Evolutionary conservation across 2,113 vertebrate species (phyloP).

Genomic region (Hippocampus mohnikei): DNA sequence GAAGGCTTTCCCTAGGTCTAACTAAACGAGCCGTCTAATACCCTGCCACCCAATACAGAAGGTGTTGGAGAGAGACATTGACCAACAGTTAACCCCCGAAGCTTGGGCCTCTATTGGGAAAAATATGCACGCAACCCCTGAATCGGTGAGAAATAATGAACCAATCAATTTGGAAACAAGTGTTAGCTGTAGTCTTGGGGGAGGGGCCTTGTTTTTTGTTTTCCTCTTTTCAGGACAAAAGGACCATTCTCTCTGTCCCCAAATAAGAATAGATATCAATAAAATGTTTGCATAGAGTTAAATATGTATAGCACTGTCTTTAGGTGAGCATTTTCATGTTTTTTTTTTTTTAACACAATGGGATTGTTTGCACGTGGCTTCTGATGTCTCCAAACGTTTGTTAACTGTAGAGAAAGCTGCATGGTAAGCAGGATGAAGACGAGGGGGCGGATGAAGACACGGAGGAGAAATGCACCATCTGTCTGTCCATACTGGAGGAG

Average conservation of each 20-base stretch:
- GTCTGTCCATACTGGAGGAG: constrained; percentile 97
- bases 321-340: constrained; percentile 30
- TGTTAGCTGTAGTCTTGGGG: constrained; percentile 68
- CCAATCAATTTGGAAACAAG: constrained; percentile 71
- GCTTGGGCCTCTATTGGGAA: constrained; percentile 76
- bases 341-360: constrained; percentile 15
- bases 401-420: constrained; percentile 96
- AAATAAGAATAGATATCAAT: constrained; percentile 28
- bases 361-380: constrained; percentile 17
- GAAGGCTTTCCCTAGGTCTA: constrained; percentile 63
- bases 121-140: constrained; percentile 75
- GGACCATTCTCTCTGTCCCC: constrained; percentile 70
- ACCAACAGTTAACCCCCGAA: constrained; percentile 76
- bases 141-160: constrained; percentile 77
- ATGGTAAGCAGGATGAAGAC: constrained; percentile 93
- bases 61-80: constrained; percentile 77
- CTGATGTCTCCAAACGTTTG: constrained; percentile 58
- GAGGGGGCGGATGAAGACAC: constrained; percentile 96
- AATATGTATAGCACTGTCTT: constrained; percentile 17
- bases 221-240: constrained; percentile 61
- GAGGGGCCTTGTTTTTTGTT: constrained; percentile 45
- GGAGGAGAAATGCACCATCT: constrained; percentile 99
- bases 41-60: constrained; percentile 77
- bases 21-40: constrained; percentile 70
- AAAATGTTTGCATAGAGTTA: constrained; percentile 19